Base-by-base conservation (phyloP, 2,797 vertebrate species). In the Loris lydekkerianus region DNA sequence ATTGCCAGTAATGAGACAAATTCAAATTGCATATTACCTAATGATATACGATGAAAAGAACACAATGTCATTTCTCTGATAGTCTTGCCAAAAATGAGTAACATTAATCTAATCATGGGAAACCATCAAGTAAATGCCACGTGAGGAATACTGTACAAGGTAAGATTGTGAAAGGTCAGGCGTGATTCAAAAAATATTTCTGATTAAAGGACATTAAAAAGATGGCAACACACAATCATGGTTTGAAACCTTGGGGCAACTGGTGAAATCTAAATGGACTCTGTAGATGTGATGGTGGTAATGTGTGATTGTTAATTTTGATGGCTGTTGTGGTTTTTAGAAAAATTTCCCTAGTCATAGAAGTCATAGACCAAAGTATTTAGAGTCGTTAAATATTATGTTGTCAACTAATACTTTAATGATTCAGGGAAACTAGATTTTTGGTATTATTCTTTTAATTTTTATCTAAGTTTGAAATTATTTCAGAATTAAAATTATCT, bases 401-500 rank as follows among this genome's bases (percentile, higher is more conserved):
- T 58, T 9, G 69, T 72, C 18, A 29, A 67, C 3, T 56, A 73
- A 84, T 72, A 63, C 46, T n/a, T 18, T 84, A 80, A 61, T 90
- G 13, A 82, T 58, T 37, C 21, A 11, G 31, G 5, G 67, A 93
- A 53, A 89, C 11, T 65, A 81, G 60, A 81, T n/a, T 65, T 17
- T 43, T n/a, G 37, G 3, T 91, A 2, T 8, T 67, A 13, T 29
- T 93, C 67, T 81, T 63, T 0, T 78, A 78, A 78, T 27, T 80
- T 87, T 75, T 65, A 80, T 20, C 27, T 49, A 49, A 70, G n/a
- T 58, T 94, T 37, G 34, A 86, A 84, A n/a, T 89, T 80, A 81
- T 60, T 60, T 61, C 76, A 91, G 10, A 77, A 92, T 87, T 78
- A 7, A 95, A 85, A 46, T 91, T 86, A 93, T 84, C 81, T 86